phyloP scores from a whole-genome alignment of 2,113 vertebrate genomes.

The Neomonachus schauinslandi region DNA sequence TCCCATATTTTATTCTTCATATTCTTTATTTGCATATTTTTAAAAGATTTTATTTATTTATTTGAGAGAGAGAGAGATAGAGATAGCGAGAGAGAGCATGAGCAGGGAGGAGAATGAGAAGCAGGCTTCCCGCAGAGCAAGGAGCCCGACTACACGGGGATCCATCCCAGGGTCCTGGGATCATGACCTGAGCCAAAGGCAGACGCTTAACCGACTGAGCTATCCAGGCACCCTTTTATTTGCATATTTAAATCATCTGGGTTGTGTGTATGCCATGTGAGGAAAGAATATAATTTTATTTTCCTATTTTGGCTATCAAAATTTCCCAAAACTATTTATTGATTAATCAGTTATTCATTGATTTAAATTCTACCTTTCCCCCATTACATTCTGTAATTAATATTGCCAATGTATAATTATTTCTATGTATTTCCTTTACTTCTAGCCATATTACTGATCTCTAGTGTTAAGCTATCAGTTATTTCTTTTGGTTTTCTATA shows the following conservation, averaged over 20 bases:
- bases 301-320: neutral
- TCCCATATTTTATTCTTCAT: neutral
- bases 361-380: neutral
- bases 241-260: neutral
- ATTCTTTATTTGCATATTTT: neutral
- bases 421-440: slow-evolving; percentile 14
- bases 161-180: neutral
- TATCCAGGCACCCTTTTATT: neutral
- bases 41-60: neutral
- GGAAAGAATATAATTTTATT: slow-evolving; percentile 1
- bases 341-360: neutral
- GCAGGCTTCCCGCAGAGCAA: neutral
- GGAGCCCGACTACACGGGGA: neutral
- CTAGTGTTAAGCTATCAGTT: neutral
- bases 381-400: neutral
- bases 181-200: no score
- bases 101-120: neutral
- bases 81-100: neutral
- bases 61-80: neutral
- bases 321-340: neutral
- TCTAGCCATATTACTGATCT: neutral
- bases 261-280: neutral
- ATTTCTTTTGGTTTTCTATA: neutral
- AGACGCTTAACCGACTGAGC: neutral
- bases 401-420: neutral